A percentile compares a stretch with the other conserved stretches of the same genome.
These are phyloP conservation scores for Arnoldichthys spilopterus DNA, from an alignment of 2,797 vertebrate species.

Conservation along the genomic window DNA sequence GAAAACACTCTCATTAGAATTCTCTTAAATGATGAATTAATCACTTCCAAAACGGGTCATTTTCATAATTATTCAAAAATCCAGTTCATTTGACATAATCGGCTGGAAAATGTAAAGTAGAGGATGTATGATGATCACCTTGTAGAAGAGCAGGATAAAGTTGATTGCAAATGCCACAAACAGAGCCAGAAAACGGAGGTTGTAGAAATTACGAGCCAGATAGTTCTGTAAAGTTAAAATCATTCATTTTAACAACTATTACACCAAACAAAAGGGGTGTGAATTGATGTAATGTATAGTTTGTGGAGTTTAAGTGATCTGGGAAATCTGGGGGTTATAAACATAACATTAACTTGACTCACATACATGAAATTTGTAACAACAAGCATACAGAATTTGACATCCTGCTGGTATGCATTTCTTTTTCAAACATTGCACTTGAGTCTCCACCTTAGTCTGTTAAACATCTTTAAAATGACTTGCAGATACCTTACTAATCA, in stretches of 20 bases:
- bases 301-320: no score
- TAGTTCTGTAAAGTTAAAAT: conserved; percentile 84
- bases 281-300: no score
- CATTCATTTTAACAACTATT: background rate
- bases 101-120: background rate
- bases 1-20: background rate
- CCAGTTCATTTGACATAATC: background rate
- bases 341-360: no score
- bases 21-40: background rate
- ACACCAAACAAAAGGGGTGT: no score
- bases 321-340: no score
- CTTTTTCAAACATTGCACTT: no score
- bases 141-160: conserved; percentile 99
- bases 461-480: no score
- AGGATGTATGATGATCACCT: conserved; percentile 77
- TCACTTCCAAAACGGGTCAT: background rate
- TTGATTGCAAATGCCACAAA: conserved; percentile 98
- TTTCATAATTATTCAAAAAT: background rate
- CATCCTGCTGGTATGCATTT: no score
- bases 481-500: no score
- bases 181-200: conserved; percentile 93
- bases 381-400: no score
- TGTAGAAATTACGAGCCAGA: conserved; percentile 99
- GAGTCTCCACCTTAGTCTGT: no score
- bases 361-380: no score